Evolutionary conservation across 2,888 invertebrate species (phyloP), one percentile per base, ranked within the genome.

Genomic region (Cyaniris semiargus): DNA sequence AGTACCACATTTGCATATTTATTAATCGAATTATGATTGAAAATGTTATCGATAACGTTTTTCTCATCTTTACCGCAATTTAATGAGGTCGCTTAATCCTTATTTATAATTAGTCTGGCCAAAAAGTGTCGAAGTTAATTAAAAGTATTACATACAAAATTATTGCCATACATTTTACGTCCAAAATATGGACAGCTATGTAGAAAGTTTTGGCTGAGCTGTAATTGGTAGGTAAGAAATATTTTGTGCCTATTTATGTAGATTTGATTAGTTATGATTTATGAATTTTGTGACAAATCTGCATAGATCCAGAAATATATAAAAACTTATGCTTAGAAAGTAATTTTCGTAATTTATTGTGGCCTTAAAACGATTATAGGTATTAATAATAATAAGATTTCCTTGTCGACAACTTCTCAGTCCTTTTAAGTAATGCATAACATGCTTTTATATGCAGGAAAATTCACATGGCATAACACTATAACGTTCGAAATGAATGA

Each of bases 1-100:
- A 70, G 71, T 78, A 78, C 76, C 78, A 76, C 76, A 78, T 77
- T 77, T 79, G 44, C 76, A 76, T 76, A 71, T 34, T 56, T 71
- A 53, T 71, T 21, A 18, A 27, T 71, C 53, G 15, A 27, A 71
- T 76, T 71, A 13, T 58, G 27, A 34, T 27, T 31, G 18, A 58
- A 31, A 34, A 75, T 31, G 27, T 15, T n/a, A 34, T 18, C 75
- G 58, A 21, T 31, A 10, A n/a, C 8, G 3, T 71, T 18, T 21
- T 18, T 21, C 2, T 58, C 15, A 21, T 8, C 8, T 8, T 21
- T 58, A 58, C 3, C 21, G 58, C 58, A 7, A 58, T 58, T 4
- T 7, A 58, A n/a, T 58, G 18, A 18, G 2, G 56, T 58, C 10
- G 38, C 38, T n/a, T n/a, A n/a, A n/a, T n/a, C n/a, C n/a, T n/a